phyloP scores from a whole-genome alignment of 2,797 vertebrate genomes.

The Anguilla anguilla region DNA sequence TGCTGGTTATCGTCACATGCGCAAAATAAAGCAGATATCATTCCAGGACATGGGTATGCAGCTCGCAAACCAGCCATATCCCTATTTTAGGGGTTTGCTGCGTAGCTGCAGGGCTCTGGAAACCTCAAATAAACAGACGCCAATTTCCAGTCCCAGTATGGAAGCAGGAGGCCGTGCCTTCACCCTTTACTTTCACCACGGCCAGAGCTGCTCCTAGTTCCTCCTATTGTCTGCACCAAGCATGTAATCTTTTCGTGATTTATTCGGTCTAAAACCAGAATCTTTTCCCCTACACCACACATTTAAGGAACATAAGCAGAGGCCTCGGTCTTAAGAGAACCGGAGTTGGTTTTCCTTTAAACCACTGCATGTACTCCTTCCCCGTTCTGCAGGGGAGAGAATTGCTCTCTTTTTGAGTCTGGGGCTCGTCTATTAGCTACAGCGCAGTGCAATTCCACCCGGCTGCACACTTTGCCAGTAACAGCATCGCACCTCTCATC shows the following conservation, averaged over 20 bases:
- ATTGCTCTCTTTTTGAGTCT: background rate
- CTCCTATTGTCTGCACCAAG: background rate
- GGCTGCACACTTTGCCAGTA: background rate
- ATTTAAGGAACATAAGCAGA: background rate
- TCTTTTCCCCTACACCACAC: background rate
- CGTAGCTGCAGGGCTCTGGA: slow-evolving; percentile 56
- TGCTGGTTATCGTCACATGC: slow-evolving; percentile 20
- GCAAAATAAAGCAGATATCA: slow-evolving; percentile 51
- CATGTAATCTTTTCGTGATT: background rate
- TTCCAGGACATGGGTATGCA: slow-evolving; percentile 44
- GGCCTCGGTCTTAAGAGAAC: background rate
- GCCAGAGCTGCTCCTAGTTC: slow-evolving; percentile 24
- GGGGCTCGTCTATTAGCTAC: background rate
- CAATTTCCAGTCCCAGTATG: slow-evolving; percentile 73
- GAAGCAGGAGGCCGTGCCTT: slow-evolving; percentile 48
- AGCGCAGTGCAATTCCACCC: background rate
- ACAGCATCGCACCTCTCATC: background rate
- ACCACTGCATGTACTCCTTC: background rate
- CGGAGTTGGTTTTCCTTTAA: background rate
- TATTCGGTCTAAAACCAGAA: background rate
- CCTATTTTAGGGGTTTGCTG: slow-evolving; percentile 60
- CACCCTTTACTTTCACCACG: slow-evolving; percentile 26
- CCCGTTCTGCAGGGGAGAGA: background rate
- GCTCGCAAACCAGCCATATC: slow-evolving; percentile 46
- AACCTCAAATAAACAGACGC: slow-evolving; percentile 66